Conservation (phyloP, 2,113 vertebrate genomes). For the Pelvicachromis taeniatus region DNA sequence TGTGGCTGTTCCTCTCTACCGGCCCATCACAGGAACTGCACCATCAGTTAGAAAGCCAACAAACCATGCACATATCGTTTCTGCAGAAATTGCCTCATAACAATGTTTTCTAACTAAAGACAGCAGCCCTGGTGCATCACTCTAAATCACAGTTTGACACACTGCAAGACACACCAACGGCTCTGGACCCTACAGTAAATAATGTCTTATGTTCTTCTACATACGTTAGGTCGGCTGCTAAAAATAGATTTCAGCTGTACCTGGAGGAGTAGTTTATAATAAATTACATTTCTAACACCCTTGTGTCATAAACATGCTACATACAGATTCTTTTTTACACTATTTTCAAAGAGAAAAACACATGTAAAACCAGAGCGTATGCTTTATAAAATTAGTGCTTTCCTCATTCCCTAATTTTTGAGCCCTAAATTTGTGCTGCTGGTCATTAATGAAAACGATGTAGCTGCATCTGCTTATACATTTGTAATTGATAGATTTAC, state of each 20-base stretch:
- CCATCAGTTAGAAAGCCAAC: neutral
- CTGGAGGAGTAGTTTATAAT: neutral
- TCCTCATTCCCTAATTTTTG: neutral
- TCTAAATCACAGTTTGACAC: neutral
- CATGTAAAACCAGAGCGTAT: neutral
- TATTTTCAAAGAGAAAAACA: neutral
- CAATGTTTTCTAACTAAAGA: no score
- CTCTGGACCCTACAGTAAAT: fast-evolving
- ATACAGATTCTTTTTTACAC: neutral
- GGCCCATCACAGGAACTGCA: neutral
- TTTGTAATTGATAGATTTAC: fast-evolving
- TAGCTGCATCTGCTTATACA: neutral
- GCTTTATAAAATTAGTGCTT: neutral
- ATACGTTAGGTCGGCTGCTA: neutral
- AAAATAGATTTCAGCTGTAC: neutral
- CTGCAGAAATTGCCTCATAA: neutral
- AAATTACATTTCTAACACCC: neutral
- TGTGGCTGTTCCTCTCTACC: neutral
- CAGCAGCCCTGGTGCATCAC: neutral
- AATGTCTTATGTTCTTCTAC: neutral
- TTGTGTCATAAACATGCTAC: neutral
- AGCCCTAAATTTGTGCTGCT: neutral
- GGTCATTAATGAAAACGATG: fast-evolving
- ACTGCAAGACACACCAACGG: neutral
- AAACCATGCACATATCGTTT: neutral